Base-by-base conservation (phyloP, 2,797 vertebrate species). In the Typhlichthys eigenmanni region DNA sequence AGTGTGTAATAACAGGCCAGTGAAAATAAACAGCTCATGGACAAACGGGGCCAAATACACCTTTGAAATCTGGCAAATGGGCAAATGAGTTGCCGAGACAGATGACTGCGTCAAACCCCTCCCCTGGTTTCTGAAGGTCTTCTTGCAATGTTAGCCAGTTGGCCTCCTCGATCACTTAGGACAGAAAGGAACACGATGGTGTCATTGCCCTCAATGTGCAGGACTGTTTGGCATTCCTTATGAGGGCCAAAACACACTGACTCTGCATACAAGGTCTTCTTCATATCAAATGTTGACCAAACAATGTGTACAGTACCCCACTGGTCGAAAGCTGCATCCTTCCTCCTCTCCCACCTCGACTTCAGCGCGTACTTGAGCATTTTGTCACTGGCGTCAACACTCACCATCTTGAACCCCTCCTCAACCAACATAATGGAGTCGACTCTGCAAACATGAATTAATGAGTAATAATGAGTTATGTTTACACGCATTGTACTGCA, bases 371-470 rank as follows among this genome's bases (percentile, higher is more conserved):
- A 97, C 82, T 99, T 99, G 13, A 98, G 94, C 97, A 99, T 99
- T 89, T 98, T 99, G 89, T 99, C 97, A n/a, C 97, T 98, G 88
- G 97, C 97, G 3, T 99, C 97, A 71, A 98, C 96, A 0, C 97
- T 98, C 14, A 93, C 88, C 91, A 98, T 88, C 0, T 69, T 92
- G 83, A 96, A 99, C 45, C 95, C 95, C 76, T 98, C 97, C 72
- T 98, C 97, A 51, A 98, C 94, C 84, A 99, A 78, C 97, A 99
- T 99, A 70, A 98, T 95, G 57, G 97, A 99, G 84, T 99, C 97
- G 66, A 98, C 95, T 66, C 97, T 99, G 76, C 3, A 75, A 62
- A 72, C 78, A 11, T 60, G 8, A 64, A 38, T 1, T 14, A 6
- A 17, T 17, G 16, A 17, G 16, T 17, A 17, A 17, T 17, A 17